phyloP scores from a whole-genome alignment of 2,888 invertebrate genomes.

The Ethmia dodecea region DNA sequence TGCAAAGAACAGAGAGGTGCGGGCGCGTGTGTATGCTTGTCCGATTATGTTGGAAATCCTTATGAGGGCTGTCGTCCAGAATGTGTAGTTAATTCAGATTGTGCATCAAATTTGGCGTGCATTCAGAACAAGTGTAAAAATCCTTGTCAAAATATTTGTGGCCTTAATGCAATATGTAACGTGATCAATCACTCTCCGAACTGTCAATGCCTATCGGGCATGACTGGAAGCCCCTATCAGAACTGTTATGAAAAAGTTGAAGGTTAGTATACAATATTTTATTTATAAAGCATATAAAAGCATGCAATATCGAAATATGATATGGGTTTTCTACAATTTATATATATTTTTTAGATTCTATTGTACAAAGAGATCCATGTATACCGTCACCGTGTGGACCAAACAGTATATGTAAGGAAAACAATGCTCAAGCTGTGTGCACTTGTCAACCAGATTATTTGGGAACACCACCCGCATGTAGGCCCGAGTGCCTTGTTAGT shows the following conservation, averaged over 20 bases:
- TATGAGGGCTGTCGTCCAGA: slow-evolving; percentile 88
- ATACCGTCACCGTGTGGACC: slow-evolving; percentile 86
- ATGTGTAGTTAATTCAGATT: slow-evolving; percentile 85
- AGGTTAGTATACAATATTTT: slow-evolving; percentile 36
- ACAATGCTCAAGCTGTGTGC: slow-evolving; percentile 83
- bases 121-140: slow-evolving; percentile 85
- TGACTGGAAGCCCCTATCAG: slow-evolving; percentile 79
- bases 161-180: slow-evolving; percentile 83
- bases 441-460: slow-evolving; percentile 82
- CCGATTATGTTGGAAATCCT: slow-evolving; percentile 85
- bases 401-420: slow-evolving; percentile 84
- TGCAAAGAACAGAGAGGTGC: slow-evolving; percentile 83
- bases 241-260: slow-evolving; percentile 62
- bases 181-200: slow-evolving; percentile 84
- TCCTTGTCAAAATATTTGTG: slow-evolving; percentile 87
- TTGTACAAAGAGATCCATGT: slow-evolving; percentile 78
- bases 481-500: slow-evolving; percentile 81
- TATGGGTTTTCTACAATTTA: background rate
- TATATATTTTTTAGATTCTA: slow-evolving; percentile 38
- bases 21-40: slow-evolving; percentile 82
- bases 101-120: slow-evolving; percentile 83
- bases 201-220: slow-evolving; percentile 81
- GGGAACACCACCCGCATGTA: slow-evolving; percentile 81
- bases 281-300: background rate
- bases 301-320: background rate